Evolutionary conservation across 2,797 vertebrate species (phyloP).

Genomic region (Erpetoichthys calabaricus): DNA sequence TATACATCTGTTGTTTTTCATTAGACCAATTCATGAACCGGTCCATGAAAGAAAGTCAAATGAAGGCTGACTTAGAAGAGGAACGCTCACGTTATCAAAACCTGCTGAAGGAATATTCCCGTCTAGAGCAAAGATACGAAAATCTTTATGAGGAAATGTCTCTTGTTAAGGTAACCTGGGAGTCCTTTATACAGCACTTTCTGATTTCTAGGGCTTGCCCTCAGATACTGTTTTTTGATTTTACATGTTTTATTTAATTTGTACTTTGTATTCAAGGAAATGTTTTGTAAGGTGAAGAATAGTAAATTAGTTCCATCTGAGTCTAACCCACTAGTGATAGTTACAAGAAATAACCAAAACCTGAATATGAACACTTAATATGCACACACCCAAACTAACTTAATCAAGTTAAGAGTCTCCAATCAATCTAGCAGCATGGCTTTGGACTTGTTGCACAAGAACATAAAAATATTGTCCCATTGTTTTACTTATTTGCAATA

Average conservation of each 20-base stretch:
- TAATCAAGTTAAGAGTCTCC: too few relatives aligned
- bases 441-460: too few relatives aligned
- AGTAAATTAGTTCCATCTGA: too few relatives aligned
- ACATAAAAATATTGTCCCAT: too few relatives aligned
- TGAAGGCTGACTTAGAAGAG: constrained; percentile 67
- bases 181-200: background rate
- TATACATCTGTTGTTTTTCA: background rate
- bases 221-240: background rate
- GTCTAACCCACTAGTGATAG: too few relatives aligned
- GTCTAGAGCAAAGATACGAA: constrained; percentile 80
- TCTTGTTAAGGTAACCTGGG: constrained; percentile 48
- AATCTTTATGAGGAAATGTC: constrained; percentile 72
- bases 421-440: too few relatives aligned
- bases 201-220: background rate
- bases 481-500: too few relatives aligned
- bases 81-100: constrained; percentile 81
- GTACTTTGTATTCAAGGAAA: background rate
- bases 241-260: background rate
- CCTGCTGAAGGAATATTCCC: constrained; percentile 77
- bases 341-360: too few relatives aligned
- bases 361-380: too few relatives aligned
- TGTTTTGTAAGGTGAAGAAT: background rate
- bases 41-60: constrained; percentile 34
- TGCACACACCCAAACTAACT: too few relatives aligned
- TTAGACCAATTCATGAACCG: constrained; percentile 27